phyloP scores from a whole-genome alignment of 1,140 invertebrate species.

The Tetranychus urticae region DNA sequence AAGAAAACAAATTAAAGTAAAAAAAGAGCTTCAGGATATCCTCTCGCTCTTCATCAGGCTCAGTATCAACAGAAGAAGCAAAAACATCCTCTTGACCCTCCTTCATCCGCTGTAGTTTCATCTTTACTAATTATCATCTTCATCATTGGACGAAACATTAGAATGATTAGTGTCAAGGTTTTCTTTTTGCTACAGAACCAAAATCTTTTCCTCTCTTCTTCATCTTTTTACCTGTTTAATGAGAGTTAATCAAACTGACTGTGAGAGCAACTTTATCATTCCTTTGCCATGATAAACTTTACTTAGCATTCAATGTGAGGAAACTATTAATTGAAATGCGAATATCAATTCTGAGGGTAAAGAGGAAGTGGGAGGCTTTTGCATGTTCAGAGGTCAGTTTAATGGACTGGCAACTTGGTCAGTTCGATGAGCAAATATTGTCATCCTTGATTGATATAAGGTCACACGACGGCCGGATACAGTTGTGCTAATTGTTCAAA shows the following conservation, averaged over 20 bases:
- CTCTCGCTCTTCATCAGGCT: no score
- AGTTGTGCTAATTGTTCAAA: neutral
- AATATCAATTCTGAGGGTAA: no score
- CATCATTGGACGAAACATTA: no score
- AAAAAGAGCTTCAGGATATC: neutral
- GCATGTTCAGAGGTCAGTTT: neutral
- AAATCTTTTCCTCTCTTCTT: neutral
- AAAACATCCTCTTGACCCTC: neutral
- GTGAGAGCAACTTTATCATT: no score
- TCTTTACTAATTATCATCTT: neutral
- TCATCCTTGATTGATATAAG: neutral
- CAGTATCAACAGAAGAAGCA: neutral
- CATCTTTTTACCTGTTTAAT: no score
- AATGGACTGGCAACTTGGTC: neutral
- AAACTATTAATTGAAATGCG: no score
- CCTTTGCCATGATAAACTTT: no score
- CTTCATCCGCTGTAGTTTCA: neutral
- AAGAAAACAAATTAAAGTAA: neutral
- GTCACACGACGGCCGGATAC: neutral
- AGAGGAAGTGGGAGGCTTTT: no score
- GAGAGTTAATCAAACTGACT: no score
- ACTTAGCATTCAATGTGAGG: no score
- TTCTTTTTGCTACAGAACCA: no score
- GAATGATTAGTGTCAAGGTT: no score
- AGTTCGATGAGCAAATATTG: neutral